Percentiles rank a stretch among this genome's conserved stretches.
Conservation (phyloP, 2,888 invertebrate genomes). For the Dioctria rufipes region DNA sequence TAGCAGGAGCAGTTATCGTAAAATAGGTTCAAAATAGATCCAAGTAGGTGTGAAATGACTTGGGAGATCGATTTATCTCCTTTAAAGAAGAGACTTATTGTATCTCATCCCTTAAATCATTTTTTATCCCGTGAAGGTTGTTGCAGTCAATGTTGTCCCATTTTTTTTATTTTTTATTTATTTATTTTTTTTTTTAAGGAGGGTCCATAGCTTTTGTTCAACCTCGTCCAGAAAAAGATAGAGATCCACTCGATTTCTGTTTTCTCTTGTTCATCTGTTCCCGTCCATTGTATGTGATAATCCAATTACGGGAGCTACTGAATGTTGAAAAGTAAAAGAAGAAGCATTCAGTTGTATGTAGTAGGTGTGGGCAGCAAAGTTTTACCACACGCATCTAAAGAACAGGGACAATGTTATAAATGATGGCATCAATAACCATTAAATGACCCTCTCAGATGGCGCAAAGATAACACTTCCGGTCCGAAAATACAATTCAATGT, state of each 20-base stretch:
- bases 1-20: slow-evolving; percentile 52
- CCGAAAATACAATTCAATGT: slow-evolving; percentile 53
- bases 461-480: slow-evolving; percentile 63
- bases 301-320: slow-evolving; percentile 57
- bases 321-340: slow-evolving; percentile 31
- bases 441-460: slow-evolving; percentile 64
- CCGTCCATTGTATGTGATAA: slow-evolving; percentile 56
- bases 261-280: slow-evolving; percentile 52
- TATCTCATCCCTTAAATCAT: slow-evolving; percentile 54
- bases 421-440: slow-evolving; percentile 64
- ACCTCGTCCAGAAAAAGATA: slow-evolving; percentile 31
- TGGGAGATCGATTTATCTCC: slow-evolving; percentile 52
- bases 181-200: slow-evolving; percentile 18
- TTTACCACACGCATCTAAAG: slow-evolving; percentile 52
- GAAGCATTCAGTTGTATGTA: too few relatives aligned
- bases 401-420: slow-evolving; percentile 61
- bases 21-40: slow-evolving; percentile 51
- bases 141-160: slow-evolving; percentile 41
- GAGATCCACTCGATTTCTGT: slow-evolving; percentile 51
- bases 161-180: slow-evolving; percentile 2
- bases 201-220: slow-evolving; percentile 36
- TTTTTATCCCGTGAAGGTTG: slow-evolving; percentile 49
- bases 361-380: slow-evolving; percentile 44
- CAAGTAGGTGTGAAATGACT: slow-evolving; percentile 58
- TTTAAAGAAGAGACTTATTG: slow-evolving; percentile 46